A percentile compares a stretch with the other conserved stretches of the same genome.
phyloP scores from a whole-genome alignment of 2,888 invertebrate genomes.

The Druceiella hillmani region DNA sequence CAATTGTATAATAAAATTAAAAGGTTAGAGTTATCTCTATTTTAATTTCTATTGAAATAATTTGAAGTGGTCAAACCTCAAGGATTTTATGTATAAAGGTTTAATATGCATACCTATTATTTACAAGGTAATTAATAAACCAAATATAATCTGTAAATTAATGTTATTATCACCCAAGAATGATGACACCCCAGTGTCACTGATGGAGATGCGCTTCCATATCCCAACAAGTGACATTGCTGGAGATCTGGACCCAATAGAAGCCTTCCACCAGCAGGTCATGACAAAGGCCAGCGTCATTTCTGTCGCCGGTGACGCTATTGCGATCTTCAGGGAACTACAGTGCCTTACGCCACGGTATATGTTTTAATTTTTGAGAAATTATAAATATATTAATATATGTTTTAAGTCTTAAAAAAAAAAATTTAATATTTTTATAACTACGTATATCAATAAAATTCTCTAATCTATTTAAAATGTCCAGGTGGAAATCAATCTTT shows the following conservation, averaged over 20 bases:
- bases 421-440: neutral
- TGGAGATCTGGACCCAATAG: conserved; percentile 87
- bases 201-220: conserved; percentile 97
- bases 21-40: no score
- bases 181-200: conserved; percentile 94
- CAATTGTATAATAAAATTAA: no score
- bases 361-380: conserved; percentile 14
- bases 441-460: conserved; percentile 2
- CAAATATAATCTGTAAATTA: no score
- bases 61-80: no score
- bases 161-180: no score
- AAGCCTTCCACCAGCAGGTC: conserved; percentile 95
- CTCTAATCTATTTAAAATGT: no score
- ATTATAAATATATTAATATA: neutral
- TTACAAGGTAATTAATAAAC: no score
- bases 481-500: no score
- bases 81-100: no score
- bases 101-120: no score
- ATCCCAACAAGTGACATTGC: conserved; percentile 88
- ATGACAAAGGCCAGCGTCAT: conserved; percentile 97
- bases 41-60: no score
- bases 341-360: conserved; percentile 97
- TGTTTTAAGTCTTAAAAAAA: conserved; percentile 1
- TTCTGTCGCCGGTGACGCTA: conserved; percentile 95
- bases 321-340: conserved; percentile 93